These are phyloP conservation scores for Labeo rohita DNA, from an alignment of 2,113 vertebrate species.

Conservation along the genomic window DNA sequence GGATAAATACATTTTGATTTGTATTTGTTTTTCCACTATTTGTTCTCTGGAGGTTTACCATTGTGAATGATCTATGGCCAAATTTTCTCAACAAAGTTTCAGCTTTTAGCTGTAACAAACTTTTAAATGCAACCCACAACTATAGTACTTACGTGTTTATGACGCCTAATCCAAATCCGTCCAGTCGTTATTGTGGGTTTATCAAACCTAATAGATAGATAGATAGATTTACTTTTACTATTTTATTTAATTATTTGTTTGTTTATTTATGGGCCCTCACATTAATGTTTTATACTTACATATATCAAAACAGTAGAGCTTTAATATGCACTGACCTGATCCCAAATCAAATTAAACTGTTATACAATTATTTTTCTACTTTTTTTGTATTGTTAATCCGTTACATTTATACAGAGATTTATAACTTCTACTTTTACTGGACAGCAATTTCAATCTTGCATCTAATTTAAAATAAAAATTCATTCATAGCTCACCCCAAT, in stretches of 20 bases:
- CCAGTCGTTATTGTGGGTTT: not conserved
- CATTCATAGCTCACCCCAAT: no score
- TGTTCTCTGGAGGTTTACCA: not conserved
- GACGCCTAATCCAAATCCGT: not conserved
- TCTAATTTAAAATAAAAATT: not conserved
- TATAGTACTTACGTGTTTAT: not conserved
- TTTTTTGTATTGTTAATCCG: no score
- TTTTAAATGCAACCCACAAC: not conserved
- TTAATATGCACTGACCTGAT: not conserved
- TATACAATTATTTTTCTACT: no score
- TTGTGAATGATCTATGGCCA: no score
- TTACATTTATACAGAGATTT: no score
- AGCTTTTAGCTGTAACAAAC: not conserved
- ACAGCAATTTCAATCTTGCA: no score
- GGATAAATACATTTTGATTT: not conserved
- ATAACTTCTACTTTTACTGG: no score
- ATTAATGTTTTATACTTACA: no score
- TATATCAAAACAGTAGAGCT: not conserved
- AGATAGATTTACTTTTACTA: no score
- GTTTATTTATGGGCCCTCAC: no score
- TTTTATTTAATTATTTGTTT: no score
- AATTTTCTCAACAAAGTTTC: not conserved
- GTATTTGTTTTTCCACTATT: not conserved
- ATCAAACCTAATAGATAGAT: not conserved
- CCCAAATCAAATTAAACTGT: not conserved